Base-by-base conservation (phyloP, 2,888 invertebrate genomes). In the Hypena proboscidalis region DNA sequence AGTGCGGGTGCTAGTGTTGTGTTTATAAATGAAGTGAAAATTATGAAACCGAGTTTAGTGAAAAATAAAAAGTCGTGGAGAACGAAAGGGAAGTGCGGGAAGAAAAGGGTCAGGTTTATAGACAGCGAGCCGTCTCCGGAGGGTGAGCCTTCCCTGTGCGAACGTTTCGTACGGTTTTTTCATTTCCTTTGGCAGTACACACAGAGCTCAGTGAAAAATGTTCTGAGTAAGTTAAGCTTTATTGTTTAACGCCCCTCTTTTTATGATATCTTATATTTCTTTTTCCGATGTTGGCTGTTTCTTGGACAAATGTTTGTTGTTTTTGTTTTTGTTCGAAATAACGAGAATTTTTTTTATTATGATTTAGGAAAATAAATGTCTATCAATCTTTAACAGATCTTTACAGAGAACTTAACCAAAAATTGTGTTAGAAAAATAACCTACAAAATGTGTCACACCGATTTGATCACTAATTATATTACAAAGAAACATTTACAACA, bases 81-180 rank as follows among this genome's bases (percentile, higher is more conserved):
- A 70, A 67, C 67, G 61, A 44, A 68, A 64, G 57, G 68, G 45
- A 71, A 66, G 51, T 57, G 57, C 44, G 27, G 26, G 25, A 86
- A 85, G 79, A 88, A 89, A 80, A 80, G 75, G 73, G 87, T 89
- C 61, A 74, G 80, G 61, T 89, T 89, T 60, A 74, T 68, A 52
- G 87, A 85, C 64, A 61, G 57, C 20, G 79, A 79, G 34, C 70
- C 70, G 51, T 56, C 49, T 39, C 75, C 76, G 54, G 17, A 26
- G 30, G 11, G 10, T 14, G 70, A 50, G 54, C 58, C 63, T 50
- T 70, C 85, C 33, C 57, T 86, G 47, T 74, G 75, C 63, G 74
- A 78, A 56, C 80, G 86, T 40, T 76, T 85, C 60, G 66, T 71
- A 42, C 67, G 62, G 25, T 78, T 83, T 72, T 78, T 85, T 64